Conservation (phyloP, 2,797 vertebrate species). For the Brachyalestes nurse region DNA sequence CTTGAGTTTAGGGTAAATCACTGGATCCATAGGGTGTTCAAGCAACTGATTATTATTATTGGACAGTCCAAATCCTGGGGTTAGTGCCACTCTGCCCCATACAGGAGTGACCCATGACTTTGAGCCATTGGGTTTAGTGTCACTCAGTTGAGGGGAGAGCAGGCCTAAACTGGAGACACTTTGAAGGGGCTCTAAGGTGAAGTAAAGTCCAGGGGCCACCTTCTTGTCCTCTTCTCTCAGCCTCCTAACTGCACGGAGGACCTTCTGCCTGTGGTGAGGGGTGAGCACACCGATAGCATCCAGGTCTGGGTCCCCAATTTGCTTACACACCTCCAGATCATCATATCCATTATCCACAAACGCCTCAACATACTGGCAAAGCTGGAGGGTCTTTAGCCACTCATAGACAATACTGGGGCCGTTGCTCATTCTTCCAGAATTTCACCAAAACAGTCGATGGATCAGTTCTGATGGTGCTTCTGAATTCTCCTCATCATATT, state of each 20-base stretch:
- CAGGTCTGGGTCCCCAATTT: slow-evolving; percentile 96
- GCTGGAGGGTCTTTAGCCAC: slow-evolving; percentile 95
- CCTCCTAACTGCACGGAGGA: slow-evolving; percentile 85
- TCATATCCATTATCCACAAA: slow-evolving; percentile 99
- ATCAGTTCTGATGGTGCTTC: background rate
- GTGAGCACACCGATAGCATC: slow-evolving; percentile 95
- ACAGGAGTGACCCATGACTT: slow-evolving; percentile 53
- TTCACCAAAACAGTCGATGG: background rate
- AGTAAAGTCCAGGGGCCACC: slow-evolving; percentile 82
- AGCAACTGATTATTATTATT: slow-evolving; percentile 67
- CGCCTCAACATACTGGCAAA: slow-evolving; percentile 92
- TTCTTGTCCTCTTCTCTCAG: slow-evolving; percentile 83
- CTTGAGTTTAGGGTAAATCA: slow-evolving; percentile 88
- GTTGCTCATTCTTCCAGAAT: slow-evolving; percentile 81
- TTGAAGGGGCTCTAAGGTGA: slow-evolving; percentile 85
- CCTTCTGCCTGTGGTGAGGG: slow-evolving; percentile 86
- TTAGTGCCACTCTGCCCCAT: slow-evolving; percentile 48
- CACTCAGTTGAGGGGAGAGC: slow-evolving; percentile 57
- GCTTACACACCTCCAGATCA: slow-evolving; percentile 98
- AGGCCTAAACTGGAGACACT: slow-evolving; percentile 55
- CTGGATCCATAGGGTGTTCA: slow-evolving; percentile 76
- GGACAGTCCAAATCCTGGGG: slow-evolving; percentile 68
- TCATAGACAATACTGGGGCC: slow-evolving; percentile 94
- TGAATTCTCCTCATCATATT: background rate
- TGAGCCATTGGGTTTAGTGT: slow-evolving; percentile 50